Evolutionary conservation across 92 coral and sea anemone species (phyloP).

Genomic region (Porites evermanni): DNA sequence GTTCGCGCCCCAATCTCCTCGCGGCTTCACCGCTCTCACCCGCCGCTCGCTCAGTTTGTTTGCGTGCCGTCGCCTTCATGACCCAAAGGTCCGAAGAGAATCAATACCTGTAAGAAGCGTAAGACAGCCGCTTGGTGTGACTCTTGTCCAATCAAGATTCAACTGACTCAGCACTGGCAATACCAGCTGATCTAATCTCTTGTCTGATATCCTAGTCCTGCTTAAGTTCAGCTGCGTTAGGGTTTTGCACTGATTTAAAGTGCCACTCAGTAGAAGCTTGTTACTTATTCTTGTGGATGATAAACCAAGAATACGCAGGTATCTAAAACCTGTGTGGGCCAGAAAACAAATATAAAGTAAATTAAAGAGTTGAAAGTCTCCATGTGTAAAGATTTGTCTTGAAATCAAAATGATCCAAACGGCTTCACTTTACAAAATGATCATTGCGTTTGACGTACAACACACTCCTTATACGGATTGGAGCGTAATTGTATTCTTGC

Average conservation of each 20-base stretch:
- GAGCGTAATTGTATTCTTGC: too few species aligned
- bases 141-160: conserved; percentile 95
- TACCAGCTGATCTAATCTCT: conserved; percentile 66
- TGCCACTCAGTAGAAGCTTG: conserved; percentile 64
- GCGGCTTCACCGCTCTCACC: too few species aligned
- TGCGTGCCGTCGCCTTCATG: neutral
- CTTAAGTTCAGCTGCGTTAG: conserved; percentile 81
- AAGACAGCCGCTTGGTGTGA: conserved; percentile 73
- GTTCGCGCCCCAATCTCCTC: too few species aligned
- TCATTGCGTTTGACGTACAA: too few species aligned
- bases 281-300: conserved; percentile 87
- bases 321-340: conserved; percentile 40
- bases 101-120: conserved; percentile 74
- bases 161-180: conserved; percentile 74
- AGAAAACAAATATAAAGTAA: neutral
- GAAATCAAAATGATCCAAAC: too few species aligned
- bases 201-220: conserved; percentile 84
- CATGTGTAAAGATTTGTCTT: too few species aligned
- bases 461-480: too few species aligned
- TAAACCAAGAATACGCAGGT: conserved; percentile 86
- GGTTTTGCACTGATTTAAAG: conserved; percentile 67
- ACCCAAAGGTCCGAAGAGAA: neutral
- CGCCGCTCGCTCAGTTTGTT: too few species aligned
- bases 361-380: neutral
- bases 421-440: too few species aligned